These are phyloP conservation scores for Physella acuta DNA, from an alignment of 1,140 invertebrate genomes.

Conservation along the genomic window DNA sequence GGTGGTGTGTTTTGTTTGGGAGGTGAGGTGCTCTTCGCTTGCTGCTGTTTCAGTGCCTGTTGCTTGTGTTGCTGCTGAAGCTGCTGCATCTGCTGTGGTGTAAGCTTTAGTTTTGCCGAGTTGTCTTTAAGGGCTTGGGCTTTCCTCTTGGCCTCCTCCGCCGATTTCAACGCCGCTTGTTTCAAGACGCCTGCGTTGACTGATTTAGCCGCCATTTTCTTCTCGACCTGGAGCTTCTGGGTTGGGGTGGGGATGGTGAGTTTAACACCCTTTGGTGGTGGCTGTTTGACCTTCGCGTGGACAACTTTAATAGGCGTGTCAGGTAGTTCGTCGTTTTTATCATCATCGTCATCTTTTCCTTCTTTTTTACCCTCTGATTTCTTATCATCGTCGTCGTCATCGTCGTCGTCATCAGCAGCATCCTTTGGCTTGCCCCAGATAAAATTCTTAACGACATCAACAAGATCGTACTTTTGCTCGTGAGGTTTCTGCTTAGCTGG, in stretches of 20 bases:
- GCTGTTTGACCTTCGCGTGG: constrained; percentile 6
- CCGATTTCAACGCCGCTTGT: constrained; percentile 4
- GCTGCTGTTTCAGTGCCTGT: constrained; percentile 9
- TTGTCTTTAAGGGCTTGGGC: neutral
- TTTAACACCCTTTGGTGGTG: neutral
- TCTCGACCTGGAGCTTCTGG: neutral
- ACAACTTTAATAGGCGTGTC: constrained; percentile 12
- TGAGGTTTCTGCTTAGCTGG: constrained; percentile 30
- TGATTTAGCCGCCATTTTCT: constrained; percentile 2
- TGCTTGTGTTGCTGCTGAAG: constrained; percentile 17
- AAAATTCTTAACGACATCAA: constrained; percentile 28
- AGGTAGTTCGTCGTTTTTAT: constrained; percentile 15
- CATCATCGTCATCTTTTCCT: constrained; percentile 26
- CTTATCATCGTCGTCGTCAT: constrained; percentile 25
- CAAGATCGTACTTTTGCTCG: constrained; percentile 31
- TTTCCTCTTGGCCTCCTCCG: neutral
- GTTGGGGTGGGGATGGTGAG: neutral
- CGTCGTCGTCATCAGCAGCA: constrained; percentile 28
- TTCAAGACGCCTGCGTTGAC: constrained; percentile 17
- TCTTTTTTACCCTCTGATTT: constrained; percentile 25
- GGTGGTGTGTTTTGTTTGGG: too few species aligned
- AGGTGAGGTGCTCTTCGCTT: too few species aligned
- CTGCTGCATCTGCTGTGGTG: neutral
- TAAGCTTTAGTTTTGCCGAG: too few species aligned
- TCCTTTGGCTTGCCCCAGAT: constrained; percentile 24